Percentiles rank a stretch among this genome's conserved stretches.
Conservation (phyloP, 2,888 invertebrate species). For the Rhagophthalmus giganteus region DNA sequence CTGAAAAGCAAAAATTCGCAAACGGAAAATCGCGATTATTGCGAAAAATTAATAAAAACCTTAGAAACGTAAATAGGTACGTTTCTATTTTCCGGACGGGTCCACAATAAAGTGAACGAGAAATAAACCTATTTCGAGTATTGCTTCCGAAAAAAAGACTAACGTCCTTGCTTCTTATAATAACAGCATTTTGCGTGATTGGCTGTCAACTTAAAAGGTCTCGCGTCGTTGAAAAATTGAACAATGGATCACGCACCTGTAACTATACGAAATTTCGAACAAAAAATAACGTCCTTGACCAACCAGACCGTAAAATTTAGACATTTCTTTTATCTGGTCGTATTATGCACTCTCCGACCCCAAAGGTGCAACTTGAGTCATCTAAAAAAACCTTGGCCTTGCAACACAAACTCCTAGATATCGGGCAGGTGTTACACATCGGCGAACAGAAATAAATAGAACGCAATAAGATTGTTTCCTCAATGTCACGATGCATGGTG, state of each 20-base stretch:
- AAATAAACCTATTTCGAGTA: background rate
- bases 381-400: slow-evolving; percentile 23
- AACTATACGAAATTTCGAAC: background rate
- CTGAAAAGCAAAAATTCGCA: background rate
- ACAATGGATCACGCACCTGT: background rate
- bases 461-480: background rate
- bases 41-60: too few species aligned
- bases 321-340: background rate
- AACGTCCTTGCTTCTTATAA: background rate
- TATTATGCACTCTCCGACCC: slow-evolving; percentile 14
- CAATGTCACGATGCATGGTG: background rate
- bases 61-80: too few species aligned
- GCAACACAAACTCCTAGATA: slow-evolving; percentile 7
- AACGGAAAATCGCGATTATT: background rate
- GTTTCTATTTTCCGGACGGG: background rate
- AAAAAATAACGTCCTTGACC: slow-evolving; percentile 3
- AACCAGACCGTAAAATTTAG: background rate
- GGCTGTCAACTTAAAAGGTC: background rate
- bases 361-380: slow-evolving; percentile 26
- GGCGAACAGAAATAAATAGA: slow-evolving; percentile 5
- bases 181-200: background rate
- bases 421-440: slow-evolving; percentile 16
- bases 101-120: background rate
- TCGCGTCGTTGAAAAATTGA: background rate
- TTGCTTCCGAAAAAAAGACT: background rate